Conservation (phyloP, 2,888 invertebrate genomes). For the Loripinus fragilis region DNA sequence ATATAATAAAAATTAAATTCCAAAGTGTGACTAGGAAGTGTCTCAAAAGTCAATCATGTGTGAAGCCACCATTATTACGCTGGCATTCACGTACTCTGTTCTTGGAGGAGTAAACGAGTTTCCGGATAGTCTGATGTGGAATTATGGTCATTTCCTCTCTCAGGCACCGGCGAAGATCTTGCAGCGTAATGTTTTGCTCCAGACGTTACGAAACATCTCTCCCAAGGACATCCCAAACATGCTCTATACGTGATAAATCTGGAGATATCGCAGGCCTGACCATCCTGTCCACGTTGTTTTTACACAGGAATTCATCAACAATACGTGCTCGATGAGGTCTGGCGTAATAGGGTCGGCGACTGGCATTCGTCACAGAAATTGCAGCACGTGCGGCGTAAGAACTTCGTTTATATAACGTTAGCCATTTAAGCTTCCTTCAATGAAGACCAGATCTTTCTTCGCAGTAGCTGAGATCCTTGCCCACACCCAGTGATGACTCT, state of each 20-base stretch:
- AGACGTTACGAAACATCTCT: background rate
- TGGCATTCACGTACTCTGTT: background rate
- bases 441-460: background rate
- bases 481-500: background rate
- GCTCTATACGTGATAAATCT: conserved; percentile 14
- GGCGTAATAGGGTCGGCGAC: background rate
- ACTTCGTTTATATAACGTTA: too few relatives aligned
- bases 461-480: background rate
- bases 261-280: conserved; percentile 5
- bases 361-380: background rate
- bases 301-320: background rate
- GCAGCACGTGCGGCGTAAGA: too few relatives aligned
- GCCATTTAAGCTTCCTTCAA: background rate
- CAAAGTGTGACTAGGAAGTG: too few relatives aligned
- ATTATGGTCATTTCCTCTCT: too few relatives aligned
- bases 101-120: too few relatives aligned
- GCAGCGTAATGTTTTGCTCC: background rate
- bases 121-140: too few relatives aligned
- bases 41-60: too few relatives aligned
- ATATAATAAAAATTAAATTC: too few relatives aligned
- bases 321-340: background rate
- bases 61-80: too few relatives aligned
- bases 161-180: background rate
- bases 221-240: too few relatives aligned
- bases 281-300: conserved; percentile 2